phyloP scores from a whole-genome alignment of 2,888 invertebrate genomes.

The Dione juno region DNA sequence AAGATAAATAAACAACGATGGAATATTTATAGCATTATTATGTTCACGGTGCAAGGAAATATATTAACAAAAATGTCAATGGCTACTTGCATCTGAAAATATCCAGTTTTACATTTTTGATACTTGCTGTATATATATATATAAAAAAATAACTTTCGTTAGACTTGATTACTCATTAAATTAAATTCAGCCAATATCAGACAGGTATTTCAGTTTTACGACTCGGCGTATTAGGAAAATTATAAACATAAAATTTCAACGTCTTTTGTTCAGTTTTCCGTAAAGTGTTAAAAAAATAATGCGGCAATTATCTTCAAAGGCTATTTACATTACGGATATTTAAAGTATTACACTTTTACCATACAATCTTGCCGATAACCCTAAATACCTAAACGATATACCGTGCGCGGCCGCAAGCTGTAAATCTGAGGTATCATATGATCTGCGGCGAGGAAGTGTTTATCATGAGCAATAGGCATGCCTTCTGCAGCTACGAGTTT shows the following conservation, averaged over 20 bases:
- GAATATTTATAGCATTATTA: conserved; percentile 17
- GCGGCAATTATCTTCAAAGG: background rate
- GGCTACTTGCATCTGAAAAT: conserved; percentile 10
- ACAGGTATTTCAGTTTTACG: conserved; percentile 17
- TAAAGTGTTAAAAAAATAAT: conserved; percentile 4
- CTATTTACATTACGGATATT: background rate
- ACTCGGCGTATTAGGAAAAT: conserved; percentile 13
- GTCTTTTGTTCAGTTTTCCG: conserved; percentile 17
- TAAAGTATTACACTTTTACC: background rate
- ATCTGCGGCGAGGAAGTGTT: conserved; percentile 43
- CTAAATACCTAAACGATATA: conserved; percentile 24
- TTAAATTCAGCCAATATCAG: conserved; percentile 14
- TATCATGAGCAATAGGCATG: conserved; percentile 40
- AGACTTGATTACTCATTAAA: conserved; percentile 4
- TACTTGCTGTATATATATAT: background rate
- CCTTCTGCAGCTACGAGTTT: conserved; percentile 19
- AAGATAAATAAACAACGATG: conserved; percentile 15
- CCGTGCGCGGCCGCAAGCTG: conserved; percentile 36
- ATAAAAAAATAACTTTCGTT: conserved; percentile 13
- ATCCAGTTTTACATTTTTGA: background rate
- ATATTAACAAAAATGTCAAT: conserved; percentile 15
- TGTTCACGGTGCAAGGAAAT: background rate
- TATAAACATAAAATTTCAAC: conserved; percentile 18
- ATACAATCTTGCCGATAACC: conserved; percentile 31
- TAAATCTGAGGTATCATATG: conserved; percentile 36